A percentile compares a stretch with the other conserved stretches of the same genome.
Evolutionary conservation across 1,140 invertebrate genomes (phyloP).

Genomic region (Nomia melanderi): DNA sequence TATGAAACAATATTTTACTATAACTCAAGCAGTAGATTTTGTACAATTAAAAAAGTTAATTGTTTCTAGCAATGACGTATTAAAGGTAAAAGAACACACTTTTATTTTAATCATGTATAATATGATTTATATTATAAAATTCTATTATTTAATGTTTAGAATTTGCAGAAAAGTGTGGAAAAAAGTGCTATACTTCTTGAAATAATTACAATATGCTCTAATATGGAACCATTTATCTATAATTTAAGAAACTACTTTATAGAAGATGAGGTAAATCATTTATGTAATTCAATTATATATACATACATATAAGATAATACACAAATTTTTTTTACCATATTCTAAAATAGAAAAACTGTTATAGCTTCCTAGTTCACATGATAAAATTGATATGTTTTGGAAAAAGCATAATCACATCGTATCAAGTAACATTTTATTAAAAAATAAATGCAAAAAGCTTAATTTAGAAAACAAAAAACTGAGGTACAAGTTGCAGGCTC

Average conservation of each 20-base stretch:
- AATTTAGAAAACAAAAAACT: slow-evolving; percentile 69
- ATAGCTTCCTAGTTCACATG: slow-evolving; percentile 66
- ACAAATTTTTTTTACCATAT: neutral
- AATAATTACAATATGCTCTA: slow-evolving; percentile 67
- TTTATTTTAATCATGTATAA: slow-evolving; percentile 21
- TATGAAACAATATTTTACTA: slow-evolving; percentile 66
- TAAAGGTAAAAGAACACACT: slow-evolving; percentile 66
- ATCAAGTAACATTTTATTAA: slow-evolving; percentile 70
- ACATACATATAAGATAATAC: slow-evolving; percentile 12
- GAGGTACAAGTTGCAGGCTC: slow-evolving; percentile 63
- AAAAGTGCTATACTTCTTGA: slow-evolving; percentile 64
- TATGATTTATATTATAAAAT: neutral
- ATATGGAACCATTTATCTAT: slow-evolving; percentile 63
- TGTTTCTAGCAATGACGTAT: slow-evolving; percentile 65
- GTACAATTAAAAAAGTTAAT: slow-evolving; percentile 72
- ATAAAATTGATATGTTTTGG: slow-evolving; percentile 76
- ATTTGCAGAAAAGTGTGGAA: slow-evolving; percentile 69
- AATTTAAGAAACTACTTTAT: slow-evolving; percentile 65
- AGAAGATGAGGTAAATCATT: slow-evolving; percentile 38
- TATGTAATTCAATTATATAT: too few relatives aligned
- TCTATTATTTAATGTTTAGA: slow-evolving; percentile 52
- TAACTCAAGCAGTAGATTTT: slow-evolving; percentile 62
- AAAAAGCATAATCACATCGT: slow-evolving; percentile 72
- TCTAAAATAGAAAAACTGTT: slow-evolving; percentile 25
- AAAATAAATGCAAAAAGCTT: slow-evolving; percentile 60